These are phyloP conservation scores for Drosophila pachea DNA, from an alignment of 1,140 invertebrate species.

Conservation along the genomic window DNA sequence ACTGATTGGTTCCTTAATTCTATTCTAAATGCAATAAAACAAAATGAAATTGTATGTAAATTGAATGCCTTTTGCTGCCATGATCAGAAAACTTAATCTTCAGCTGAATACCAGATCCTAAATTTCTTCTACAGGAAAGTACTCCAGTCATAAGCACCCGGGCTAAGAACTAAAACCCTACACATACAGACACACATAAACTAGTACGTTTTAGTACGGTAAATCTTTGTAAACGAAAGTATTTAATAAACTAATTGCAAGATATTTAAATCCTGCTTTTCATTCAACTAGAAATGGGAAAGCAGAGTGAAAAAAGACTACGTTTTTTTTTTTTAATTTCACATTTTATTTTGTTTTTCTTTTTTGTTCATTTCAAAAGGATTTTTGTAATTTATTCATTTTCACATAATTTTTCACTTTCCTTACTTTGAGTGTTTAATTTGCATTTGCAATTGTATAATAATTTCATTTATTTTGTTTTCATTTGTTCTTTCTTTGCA, in stretches of 20 bases:
- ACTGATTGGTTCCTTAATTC: slow-evolving; percentile 50
- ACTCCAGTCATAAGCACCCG: slow-evolving; percentile 6
- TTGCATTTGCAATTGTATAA: slow-evolving; percentile 75
- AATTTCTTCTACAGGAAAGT: slow-evolving; percentile 12
- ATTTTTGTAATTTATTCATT: slow-evolving; percentile 75
- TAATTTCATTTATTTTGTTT: slow-evolving; percentile 31
- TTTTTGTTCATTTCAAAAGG: slow-evolving; percentile 74
- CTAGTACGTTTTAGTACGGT: slow-evolving; percentile 61
- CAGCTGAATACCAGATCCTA: too few species aligned
- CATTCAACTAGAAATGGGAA: not conserved
- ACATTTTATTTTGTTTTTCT: slow-evolving; percentile 70
- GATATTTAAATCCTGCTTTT: not conserved
- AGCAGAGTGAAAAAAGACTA: not conserved
- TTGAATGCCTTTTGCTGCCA: slow-evolving; percentile 1
- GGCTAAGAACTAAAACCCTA: slow-evolving; percentile 29
- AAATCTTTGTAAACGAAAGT: slow-evolving; percentile 30
- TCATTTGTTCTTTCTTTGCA: slow-evolving; percentile 11
- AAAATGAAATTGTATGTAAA: slow-evolving; percentile 6
- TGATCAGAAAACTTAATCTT: not conserved
- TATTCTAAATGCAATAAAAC: slow-evolving; percentile 6
- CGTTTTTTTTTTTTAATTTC: slow-evolving; percentile 45
- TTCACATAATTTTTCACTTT: slow-evolving; percentile 72
- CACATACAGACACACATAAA: slow-evolving; percentile 6
- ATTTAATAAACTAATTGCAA: slow-evolving; percentile 39
- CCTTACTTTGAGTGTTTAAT: slow-evolving; percentile 70